These are phyloP conservation scores for Mycogona germanica DNA, from an alignment of 2,888 invertebrate genomes.

Conservation along the genomic window DNA sequence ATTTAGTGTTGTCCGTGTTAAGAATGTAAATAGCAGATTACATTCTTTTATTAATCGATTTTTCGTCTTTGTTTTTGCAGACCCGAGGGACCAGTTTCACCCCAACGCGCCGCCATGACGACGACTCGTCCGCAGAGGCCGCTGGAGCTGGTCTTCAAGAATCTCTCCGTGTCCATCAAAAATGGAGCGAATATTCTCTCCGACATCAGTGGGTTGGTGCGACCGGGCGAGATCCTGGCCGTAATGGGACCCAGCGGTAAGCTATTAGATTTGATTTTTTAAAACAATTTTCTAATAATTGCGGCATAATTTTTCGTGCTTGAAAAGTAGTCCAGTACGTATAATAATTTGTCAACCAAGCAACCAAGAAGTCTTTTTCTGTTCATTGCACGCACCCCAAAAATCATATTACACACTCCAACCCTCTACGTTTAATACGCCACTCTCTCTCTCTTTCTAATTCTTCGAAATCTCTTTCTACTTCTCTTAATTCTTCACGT, in stretches of 20 bases:
- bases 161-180: conserved; percentile 32
- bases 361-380: too few relatives aligned
- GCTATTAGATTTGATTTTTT: not conserved
- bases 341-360: too few relatives aligned
- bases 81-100: not conserved
- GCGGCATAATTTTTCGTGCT: too few relatives aligned
- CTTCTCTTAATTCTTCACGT: too few relatives aligned
- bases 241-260: conserved; percentile 69
- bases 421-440: too few relatives aligned
- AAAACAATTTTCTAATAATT: too few relatives aligned
- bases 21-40: too few relatives aligned
- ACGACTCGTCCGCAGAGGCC: conserved; percentile 8
- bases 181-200: conserved; percentile 47
- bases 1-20: not conserved
- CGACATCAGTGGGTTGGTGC: conserved; percentile 58
- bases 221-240: conserved; percentile 63
- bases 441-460: too few relatives aligned
- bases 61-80: conserved; percentile 5
- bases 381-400: too few relatives aligned
- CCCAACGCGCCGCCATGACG: conserved; percentile 5
- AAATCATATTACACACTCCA: too few relatives aligned
- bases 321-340: too few relatives aligned
- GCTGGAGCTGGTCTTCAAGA: conserved; percentile 25
- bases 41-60: not conserved
- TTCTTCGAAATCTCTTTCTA: too few relatives aligned